A percentile compares a stretch with the other conserved stretches of the same genome.
phyloP scores from a whole-genome alignment of 1,140 invertebrate genomes.

The Sarcophaga bullata region DNA sequence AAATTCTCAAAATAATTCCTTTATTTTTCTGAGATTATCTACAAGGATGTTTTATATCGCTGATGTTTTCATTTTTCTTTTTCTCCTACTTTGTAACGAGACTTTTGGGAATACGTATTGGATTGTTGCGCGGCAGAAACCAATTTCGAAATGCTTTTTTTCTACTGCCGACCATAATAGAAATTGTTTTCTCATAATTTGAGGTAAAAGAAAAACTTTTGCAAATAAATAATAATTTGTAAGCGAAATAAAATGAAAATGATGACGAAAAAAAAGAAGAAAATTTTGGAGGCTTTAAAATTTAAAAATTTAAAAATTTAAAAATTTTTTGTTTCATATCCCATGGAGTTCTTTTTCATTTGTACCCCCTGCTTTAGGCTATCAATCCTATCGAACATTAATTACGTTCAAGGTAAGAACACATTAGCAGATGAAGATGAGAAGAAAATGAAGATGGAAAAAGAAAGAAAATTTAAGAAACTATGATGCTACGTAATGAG shows the following conservation, averaged over 20 bases:
- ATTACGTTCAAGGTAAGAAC: background rate
- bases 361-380: background rate
- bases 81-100: background rate
- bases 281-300: too few species aligned
- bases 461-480: background rate
- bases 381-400: background rate
- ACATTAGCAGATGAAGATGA: background rate
- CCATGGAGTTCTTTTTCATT: too few species aligned
- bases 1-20: background rate
- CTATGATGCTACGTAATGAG: conserved; percentile 24
- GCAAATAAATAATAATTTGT: too few species aligned
- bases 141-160: conserved; percentile 28
- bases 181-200: conserved; percentile 29
- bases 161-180: background rate
- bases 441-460: background rate
- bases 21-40: background rate
- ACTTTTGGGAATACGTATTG: conserved; percentile 27
- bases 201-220: too few species aligned
- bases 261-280: too few species aligned
- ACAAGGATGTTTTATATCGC: background rate
- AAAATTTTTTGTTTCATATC: too few species aligned
- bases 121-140: conserved; percentile 10
- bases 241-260: too few species aligned
- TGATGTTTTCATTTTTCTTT: conserved; percentile 1
- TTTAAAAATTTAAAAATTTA: too few species aligned